Evolutionary conservation across 2,888 invertebrate species (phyloP).

Genomic region (Abscondita cerata): DNA sequence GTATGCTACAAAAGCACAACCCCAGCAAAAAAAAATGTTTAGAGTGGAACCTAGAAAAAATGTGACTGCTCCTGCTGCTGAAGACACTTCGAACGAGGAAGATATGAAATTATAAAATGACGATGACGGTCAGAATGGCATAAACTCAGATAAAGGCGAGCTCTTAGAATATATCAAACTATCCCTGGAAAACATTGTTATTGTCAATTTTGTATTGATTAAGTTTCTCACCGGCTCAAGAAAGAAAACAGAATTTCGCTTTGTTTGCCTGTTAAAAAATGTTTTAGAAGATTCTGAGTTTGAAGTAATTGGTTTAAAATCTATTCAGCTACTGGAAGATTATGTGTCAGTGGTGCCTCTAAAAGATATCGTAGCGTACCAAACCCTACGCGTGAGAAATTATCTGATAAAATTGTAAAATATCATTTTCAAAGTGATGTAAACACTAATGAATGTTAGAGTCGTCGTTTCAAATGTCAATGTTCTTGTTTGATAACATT

Average conservation of each 20-base stretch:
- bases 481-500: too few species aligned
- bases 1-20: background rate
- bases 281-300: conserved; percentile 1
- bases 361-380: background rate
- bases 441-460: too few species aligned
- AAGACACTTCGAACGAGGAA: background rate
- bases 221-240: conserved; percentile 6
- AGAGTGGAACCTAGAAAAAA: conserved; percentile 14
- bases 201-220: background rate
- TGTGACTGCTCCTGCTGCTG: background rate
- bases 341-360: background rate
- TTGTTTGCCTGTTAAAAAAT: background rate
- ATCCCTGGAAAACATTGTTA: background rate
- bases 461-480: too few species aligned
- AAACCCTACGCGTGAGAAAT: background rate
- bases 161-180: background rate
- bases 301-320: conserved; percentile 7
- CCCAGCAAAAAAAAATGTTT: background rate
- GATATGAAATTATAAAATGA: conserved; percentile 7
- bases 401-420: too few species aligned
- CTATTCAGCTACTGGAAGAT: too few species aligned
- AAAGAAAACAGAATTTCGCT: conserved; percentile 12
- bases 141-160: conserved; percentile 7
- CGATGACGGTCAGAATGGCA: background rate
- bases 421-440: too few species aligned